Evolutionary conservation across 2,888 invertebrate genomes (phyloP).

Genomic region (Subacronicta megacephala): DNA sequence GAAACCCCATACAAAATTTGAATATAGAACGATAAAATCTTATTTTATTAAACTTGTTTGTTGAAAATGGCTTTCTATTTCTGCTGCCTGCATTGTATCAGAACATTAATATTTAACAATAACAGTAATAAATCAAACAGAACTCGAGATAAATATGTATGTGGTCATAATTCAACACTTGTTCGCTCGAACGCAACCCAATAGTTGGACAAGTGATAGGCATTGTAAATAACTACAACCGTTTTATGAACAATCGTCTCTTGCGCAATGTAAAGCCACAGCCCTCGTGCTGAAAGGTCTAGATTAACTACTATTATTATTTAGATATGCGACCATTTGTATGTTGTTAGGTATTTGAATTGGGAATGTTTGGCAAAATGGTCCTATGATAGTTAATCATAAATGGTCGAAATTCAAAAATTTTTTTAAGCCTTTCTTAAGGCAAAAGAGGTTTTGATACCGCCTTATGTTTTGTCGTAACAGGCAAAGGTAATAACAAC

Average conservation of each 20-base stretch:
- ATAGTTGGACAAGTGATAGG: slow-evolving; percentile 62
- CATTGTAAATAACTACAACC: slow-evolving; percentile 61
- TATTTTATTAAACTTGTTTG: not conserved
- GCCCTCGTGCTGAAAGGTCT: slow-evolving; percentile 64
- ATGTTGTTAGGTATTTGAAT: slow-evolving; percentile 27
- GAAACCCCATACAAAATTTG: not conserved
- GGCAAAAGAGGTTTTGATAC: slow-evolving; percentile 15
- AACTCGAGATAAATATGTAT: slow-evolving; percentile 39
- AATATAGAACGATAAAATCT: not conserved
- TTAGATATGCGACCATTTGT: slow-evolving; percentile 41
- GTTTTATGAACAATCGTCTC: slow-evolving; percentile 71
- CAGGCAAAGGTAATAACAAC: slow-evolving; percentile 26
- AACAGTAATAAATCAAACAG: slow-evolving; percentile 28
- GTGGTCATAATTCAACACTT: slow-evolving; percentile 52
- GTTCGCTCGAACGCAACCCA: slow-evolving; percentile 50
- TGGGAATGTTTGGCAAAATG: slow-evolving; percentile 11
- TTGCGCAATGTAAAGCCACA: slow-evolving; percentile 69
- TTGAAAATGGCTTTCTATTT: not conserved
- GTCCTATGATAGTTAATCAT: not conserved
- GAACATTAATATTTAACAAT: slow-evolving; percentile 2
- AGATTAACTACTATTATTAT: slow-evolving; percentile 56
- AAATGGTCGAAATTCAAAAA: slow-evolving; percentile 15
- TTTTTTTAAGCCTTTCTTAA: no score
- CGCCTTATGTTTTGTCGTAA: slow-evolving; percentile 10
- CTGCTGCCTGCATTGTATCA: not conserved